Evolutionary conservation across 2,797 vertebrate species (phyloP).

Genomic region (Stomatorhinus walkeri): DNA sequence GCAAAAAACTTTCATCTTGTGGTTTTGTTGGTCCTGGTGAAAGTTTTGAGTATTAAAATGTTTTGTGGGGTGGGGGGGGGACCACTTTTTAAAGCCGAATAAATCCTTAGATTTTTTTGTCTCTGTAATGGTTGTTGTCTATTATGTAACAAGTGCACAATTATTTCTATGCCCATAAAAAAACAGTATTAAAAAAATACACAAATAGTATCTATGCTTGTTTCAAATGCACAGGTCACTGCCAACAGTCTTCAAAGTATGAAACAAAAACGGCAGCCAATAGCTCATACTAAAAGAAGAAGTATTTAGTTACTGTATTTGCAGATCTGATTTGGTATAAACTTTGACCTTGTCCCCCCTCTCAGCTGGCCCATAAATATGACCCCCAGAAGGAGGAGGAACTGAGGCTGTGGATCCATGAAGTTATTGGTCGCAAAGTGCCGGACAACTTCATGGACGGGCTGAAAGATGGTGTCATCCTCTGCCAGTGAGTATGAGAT

Average conservation of each 20-base stretch:
- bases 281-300: not conserved
- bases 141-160: not conserved
- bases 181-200: not conserved
- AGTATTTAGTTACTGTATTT: not conserved
- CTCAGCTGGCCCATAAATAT: conserved; percentile 84
- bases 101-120: not conserved
- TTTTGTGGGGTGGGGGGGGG: not conserved
- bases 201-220: not conserved
- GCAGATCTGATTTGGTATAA: not conserved
- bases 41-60: not conserved
- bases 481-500: conserved; percentile 79
- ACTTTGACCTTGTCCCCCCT: not conserved
- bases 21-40: not conserved
- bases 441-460: conserved; percentile 84
- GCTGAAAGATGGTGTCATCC: conserved; percentile 79
- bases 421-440: conserved; percentile 67
- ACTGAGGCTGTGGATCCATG: conserved; percentile 79
- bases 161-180: not conserved
- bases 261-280: not conserved
- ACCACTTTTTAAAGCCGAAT: not conserved
- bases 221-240: not conserved
- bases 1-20: not conserved
- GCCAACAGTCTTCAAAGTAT: not conserved
- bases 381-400: conserved; percentile 79
- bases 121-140: not conserved